Percentiles rank a stretch among this genome's conserved stretches.
These are phyloP conservation scores for Hydrochoerus hydrochaeris DNA, from an alignment of 2,113 vertebrate species.

Conservation along the genomic window DNA sequence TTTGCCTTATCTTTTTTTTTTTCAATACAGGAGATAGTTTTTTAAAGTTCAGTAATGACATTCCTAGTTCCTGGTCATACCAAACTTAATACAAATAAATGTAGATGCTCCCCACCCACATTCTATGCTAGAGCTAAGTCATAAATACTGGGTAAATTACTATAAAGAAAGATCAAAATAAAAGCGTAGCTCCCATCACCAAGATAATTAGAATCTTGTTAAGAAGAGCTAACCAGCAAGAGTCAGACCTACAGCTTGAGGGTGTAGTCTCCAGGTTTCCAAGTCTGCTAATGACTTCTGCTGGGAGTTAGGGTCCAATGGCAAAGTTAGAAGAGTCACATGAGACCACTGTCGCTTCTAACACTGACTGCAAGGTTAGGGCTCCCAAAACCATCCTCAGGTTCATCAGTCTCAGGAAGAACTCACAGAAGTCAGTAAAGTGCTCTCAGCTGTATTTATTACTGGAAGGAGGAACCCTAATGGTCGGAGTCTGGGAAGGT, in stretches of 20 bases:
- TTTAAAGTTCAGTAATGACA: neutral
- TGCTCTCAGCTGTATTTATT: neutral
- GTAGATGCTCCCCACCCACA: neutral
- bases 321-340: neutral
- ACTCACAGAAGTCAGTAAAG: neutral
- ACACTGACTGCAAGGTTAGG: neutral
- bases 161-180: neutral
- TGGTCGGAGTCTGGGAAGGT: neutral
- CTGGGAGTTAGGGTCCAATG: neutral
- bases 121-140: neutral
- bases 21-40: too few species aligned
- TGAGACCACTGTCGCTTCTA: neutral
- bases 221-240: neutral
- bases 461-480: neutral
- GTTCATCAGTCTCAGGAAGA: neutral
- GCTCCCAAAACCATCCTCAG: neutral
- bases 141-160: neutral
- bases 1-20: neutral
- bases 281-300: neutral
- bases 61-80: neutral
- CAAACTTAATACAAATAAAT: conserved; percentile 20
- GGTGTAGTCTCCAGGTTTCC: neutral
- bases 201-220: neutral
- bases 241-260: neutral
- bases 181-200: neutral